Conservation (phyloP, 2,113 vertebrate species). For the Oplegnathus fasciatus region DNA sequence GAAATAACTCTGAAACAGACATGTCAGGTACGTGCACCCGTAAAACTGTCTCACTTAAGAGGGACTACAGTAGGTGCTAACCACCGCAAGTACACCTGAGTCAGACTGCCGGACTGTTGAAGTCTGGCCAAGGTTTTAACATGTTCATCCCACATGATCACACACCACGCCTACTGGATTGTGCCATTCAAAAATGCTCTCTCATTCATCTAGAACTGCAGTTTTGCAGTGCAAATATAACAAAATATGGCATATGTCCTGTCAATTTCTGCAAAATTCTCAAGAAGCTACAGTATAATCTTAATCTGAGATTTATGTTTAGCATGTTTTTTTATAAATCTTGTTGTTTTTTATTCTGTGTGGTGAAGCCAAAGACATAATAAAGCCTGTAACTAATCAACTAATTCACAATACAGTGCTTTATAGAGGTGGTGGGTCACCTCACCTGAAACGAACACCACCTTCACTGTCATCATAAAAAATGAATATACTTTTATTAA, state of each 20-base stretch:
- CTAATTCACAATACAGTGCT: background rate
- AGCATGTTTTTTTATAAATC: background rate
- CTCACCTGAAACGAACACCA: background rate
- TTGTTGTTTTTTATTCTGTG: background rate
- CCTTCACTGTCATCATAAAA: background rate
- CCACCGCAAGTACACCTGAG: background rate
- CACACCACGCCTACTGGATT: conserved; percentile 1
- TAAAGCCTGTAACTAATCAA: background rate
- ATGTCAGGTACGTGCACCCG: conserved; percentile 8
- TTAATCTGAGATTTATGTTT: background rate
- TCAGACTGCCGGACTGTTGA: conserved; percentile 5
- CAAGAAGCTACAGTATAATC: background rate
- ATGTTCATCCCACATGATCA: conserved; percentile 3
- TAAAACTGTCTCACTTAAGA: background rate
- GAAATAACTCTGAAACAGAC: conserved; percentile 14
- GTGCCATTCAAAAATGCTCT: conserved; percentile 3
- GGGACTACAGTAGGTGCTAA: background rate
- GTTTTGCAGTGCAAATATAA: background rate
- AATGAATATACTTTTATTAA: background rate
- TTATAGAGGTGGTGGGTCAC: background rate
- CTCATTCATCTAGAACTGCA: background rate
- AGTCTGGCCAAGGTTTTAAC: conserved; percentile 17
- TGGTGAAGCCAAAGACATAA: background rate
- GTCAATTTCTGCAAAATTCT: background rate
- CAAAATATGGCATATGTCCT: background rate